phyloP scores from a whole-genome alignment of 2,113 vertebrate species.

The Pitta sordida region DNA sequence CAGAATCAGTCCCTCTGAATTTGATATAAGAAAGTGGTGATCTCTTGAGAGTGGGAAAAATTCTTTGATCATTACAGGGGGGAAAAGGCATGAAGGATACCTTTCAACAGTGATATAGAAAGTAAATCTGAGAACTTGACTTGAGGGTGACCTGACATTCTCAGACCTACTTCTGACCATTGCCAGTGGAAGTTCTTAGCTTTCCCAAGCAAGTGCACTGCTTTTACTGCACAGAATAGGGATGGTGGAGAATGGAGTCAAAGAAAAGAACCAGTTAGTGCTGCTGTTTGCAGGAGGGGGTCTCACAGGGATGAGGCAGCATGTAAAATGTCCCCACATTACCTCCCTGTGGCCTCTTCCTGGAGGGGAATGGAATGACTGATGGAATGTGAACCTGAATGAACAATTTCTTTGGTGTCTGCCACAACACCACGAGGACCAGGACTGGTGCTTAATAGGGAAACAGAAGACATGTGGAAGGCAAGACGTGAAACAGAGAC shows the following conservation, averaged over 20 bases:
- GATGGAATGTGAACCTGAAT: background rate
- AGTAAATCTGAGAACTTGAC: background rate
- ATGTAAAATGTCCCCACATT: background rate
- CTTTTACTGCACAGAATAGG: background rate
- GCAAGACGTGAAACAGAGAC: background rate
- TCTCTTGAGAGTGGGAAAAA: background rate
- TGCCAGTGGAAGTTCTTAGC: background rate
- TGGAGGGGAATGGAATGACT: background rate
- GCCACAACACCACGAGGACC: accelerated
- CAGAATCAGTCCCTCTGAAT: background rate
- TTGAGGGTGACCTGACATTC: background rate
- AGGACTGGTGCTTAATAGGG: background rate
- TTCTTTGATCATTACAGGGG: background rate
- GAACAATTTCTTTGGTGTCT: background rate
- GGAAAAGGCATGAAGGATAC: background rate
- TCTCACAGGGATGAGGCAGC: background rate
- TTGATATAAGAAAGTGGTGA: background rate
- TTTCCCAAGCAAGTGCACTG: background rate
- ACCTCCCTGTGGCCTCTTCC: background rate
- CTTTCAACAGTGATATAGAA: background rate
- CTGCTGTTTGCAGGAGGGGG: background rate
- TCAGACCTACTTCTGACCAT: background rate
- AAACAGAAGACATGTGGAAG: background rate
- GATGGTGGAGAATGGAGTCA: background rate
- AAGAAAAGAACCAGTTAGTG: background rate